phyloP scores from a whole-genome alignment of 2,888 invertebrate species.

The Eubasilissa splendida region DNA sequence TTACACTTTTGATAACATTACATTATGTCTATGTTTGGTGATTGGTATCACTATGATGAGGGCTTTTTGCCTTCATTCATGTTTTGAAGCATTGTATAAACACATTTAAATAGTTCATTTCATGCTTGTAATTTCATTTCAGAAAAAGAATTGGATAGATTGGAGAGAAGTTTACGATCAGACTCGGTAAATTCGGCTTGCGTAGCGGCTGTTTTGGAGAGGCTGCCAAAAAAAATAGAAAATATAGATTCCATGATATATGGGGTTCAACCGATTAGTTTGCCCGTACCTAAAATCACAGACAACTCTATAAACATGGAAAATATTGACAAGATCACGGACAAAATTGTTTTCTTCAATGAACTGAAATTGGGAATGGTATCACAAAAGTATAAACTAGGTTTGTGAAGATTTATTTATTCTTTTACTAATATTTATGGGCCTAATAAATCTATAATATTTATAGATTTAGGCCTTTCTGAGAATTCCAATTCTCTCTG shows the following conservation, averaged over 20 bases:
- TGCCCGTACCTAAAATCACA: conserved; percentile 70
- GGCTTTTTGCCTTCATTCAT: too few species aligned
- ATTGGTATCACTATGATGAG: too few species aligned
- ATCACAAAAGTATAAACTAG: conserved; percentile 72
- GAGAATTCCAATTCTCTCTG: too few species aligned
- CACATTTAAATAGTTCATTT: background rate
- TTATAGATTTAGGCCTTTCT: too few species aligned
- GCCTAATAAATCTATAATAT: too few species aligned
- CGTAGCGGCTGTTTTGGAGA: conserved; percentile 8
- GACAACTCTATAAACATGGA: conserved; percentile 69
- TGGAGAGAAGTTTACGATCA: conserved; percentile 72
- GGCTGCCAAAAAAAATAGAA: conserved; percentile 7
- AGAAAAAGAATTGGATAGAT: conserved; percentile 75
- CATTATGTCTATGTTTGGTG: too few species aligned
- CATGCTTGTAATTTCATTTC: conserved; percentile 36
- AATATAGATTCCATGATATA: conserved; percentile 14
- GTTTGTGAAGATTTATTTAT: conserved; percentile 65
- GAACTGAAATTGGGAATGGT: conserved; percentile 74
- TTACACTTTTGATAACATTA: background rate
- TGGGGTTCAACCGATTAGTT: conserved; percentile 59
- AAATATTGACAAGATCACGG: conserved; percentile 68
- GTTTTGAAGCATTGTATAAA: too few species aligned
- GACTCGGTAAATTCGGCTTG: conserved; percentile 72
- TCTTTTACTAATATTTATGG: background rate
- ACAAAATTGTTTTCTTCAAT: conserved; percentile 75